Evolutionary conservation across 2,888 invertebrate genomes (phyloP), one percentile per base, ranked within the genome.

Genomic region (Alviniconcha strummeri): DNA sequence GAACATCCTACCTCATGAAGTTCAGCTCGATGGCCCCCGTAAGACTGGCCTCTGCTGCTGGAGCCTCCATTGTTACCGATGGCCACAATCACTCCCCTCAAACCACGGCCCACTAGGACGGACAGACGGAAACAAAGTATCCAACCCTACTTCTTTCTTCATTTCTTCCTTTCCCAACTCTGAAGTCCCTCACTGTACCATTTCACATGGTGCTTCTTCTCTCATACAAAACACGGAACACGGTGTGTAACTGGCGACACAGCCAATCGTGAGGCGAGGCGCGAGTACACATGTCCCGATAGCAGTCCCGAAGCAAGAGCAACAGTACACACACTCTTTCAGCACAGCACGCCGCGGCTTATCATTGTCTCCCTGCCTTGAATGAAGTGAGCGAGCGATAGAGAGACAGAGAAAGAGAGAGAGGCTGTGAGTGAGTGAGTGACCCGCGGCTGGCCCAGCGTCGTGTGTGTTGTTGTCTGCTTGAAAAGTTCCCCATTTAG

Each of bases 381-480:
- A 82, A 82, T 57, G 54, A 75, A 74, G 81, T 82, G 81, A 77
- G 82, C 82, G 64, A 82, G 77, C 76, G 55, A 77, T 75, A 82
- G 57, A 67, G 57, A 72, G 54, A 77, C 69, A 82, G 57, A 67
- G 57, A 72, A n/a, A 74, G 71, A 81, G 71, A 76, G 64, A 78
- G 83, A 69, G 36, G 67, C 76, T 77, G 83, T 72, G 83, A 83
- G 71, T 83, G 83, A 83, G 83, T 72, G 83, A 83, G 71, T 83
- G 83, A 83, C 79, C 79, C 77, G 19, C 17, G 56, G 60, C 77
- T 77, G 57, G 77, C 77, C 77, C 57, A 60, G 60, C 60, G 8
- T 8, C n/a, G 72, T 72, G 72, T 36, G 72, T 72, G 19, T 54
- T 56, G 77, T 15, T 19, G 77, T 11, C 77, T 77, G 77, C 77